Base-by-base conservation (phyloP, 37 sponge, comb jelly and placozoan genomes). In the Crambe crambe region DNA sequence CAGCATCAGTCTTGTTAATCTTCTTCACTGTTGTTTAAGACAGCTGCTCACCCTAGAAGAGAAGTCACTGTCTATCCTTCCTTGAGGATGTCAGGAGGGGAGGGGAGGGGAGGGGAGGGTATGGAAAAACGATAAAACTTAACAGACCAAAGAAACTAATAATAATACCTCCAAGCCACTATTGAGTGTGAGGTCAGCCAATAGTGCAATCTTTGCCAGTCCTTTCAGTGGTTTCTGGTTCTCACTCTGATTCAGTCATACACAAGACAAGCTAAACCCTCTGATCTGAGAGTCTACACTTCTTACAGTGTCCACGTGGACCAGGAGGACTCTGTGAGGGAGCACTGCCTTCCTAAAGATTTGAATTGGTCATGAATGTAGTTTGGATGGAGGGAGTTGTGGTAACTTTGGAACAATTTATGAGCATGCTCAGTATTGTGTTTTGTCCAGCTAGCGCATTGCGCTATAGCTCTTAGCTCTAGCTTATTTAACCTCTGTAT, bases 1-100 rank as follows among this genome's bases (percentile, higher is more conserved):
- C 84, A 9, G 92, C 96, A 86, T 97, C 96, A 34, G 92, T 91
- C 56, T 86, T 91, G 42, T 91, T 97, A 44, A 97, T 89, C 39
- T 87, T 85, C 75, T 91, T 88, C 27, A 94, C 87, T 36, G 90
- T 85, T 0, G 97, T 91, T 26, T 94, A 74, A 47, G 12, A 12
- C 6, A 12, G 6, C 12, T 6, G 9, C 85, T 78, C 67, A 94
- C 97, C 60, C 86, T 84, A 20, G 92, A 90, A 44, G 71, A 54
- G 89, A 83, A 87, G 72, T 96, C 97, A 62, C 84, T 87, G 38
- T 90, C 97, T 30, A 80, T 51, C 42, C 86, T 78, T 97, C 97
- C 93, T 79, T 97, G 17, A 97, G 56, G 35, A 89, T 15, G 67
- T 95, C 97, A 3, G 95, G 86, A 22, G n/a, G n/a, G n/a, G n/a